Base-by-base conservation (phyloP, 1,140 invertebrate genomes). In the Sitodiplosis mosellana region DNA sequence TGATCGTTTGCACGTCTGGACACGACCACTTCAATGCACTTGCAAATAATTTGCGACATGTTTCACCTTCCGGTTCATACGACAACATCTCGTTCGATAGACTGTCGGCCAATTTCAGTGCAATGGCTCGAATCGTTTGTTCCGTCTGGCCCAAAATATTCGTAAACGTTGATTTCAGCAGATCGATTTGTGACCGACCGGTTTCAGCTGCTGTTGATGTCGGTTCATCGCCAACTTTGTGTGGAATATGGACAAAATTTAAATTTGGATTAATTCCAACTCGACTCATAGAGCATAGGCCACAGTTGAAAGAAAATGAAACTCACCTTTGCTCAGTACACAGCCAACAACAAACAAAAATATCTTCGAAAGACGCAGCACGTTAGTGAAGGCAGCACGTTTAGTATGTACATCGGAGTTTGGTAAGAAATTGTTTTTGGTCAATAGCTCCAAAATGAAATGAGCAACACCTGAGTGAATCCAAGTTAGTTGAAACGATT, bases 401-500 rank as follows among this genome's bases (percentile, higher is more conserved):
- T 83, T 86, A 0, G 83, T 88, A 20, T 75, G 74, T 50, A 83
- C 76, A 61, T 91, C 87, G 14, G 85, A 82, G 55, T 75, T 81
- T 5, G 80, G 75, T 59, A 91, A 66, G 63, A 91, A 91, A 64
- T 87, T 88, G 56, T 87, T 87, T 58, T 86, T 86, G 3, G 81
- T 87, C 33, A 91, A 60, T 77, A 91, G 82, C 50, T 87, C 84
- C 14, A 91, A 69, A 48, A 88, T 76, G 45, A 83, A 71, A 47
- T 79, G 75, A 11, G 85, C 83, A 56, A 87, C 83, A 2, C 83
- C 83, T 55, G 62, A 64, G 45, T 61, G 60, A 53, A 64, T 53
- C 62, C 94, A 94, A 58, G 85, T 83, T 50, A 80, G 77, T 65
- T 94, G 89, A 67, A 93, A 87, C 59, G 84, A 81, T 57, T 83